Conservation (phyloP, 2,797 vertebrate species). For the Knipowitschia caucasica region DNA sequence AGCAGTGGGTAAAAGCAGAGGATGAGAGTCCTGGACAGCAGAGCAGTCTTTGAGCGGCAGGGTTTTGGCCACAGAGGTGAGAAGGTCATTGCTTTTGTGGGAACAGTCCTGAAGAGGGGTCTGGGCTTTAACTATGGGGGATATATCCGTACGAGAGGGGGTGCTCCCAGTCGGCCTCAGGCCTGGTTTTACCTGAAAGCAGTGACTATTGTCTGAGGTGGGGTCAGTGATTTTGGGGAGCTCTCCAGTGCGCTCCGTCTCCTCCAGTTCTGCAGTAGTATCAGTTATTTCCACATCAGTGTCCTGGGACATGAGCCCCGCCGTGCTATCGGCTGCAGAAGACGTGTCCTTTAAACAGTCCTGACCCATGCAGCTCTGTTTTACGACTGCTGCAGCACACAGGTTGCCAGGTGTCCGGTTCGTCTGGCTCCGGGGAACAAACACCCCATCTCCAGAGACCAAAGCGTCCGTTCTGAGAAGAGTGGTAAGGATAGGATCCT, state of each 20-base stretch:
- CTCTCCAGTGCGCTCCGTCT: constrained; percentile 57
- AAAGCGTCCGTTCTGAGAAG: constrained; percentile 84
- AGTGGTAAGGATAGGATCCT: constrained; percentile 88
- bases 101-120: constrained; percentile 77
- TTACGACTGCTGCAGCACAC: constrained; percentile 84
- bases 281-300: constrained; percentile 70
- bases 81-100: constrained; percentile 82
- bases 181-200: constrained; percentile 63
- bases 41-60: constrained; percentile 76
- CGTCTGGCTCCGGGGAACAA: constrained; percentile 81
- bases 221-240: constrained; percentile 61
- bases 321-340: constrained; percentile 33
- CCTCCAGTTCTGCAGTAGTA: constrained; percentile 70
- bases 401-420: constrained; percentile 71
- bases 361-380: constrained; percentile 76
- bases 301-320: constrained; percentile 71
- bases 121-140: constrained; percentile 53
- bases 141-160: constrained; percentile 52
- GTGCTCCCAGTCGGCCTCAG: constrained; percentile 60
- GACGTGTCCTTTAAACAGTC: constrained; percentile 79
- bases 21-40: constrained; percentile 36
- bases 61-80: constrained; percentile 75
- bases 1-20: constrained; percentile 50
- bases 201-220: constrained; percentile 51
- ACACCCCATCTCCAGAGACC: constrained; percentile 82